Conservation (phyloP, 2,888 invertebrate genomes). For the Elegia similella region DNA sequence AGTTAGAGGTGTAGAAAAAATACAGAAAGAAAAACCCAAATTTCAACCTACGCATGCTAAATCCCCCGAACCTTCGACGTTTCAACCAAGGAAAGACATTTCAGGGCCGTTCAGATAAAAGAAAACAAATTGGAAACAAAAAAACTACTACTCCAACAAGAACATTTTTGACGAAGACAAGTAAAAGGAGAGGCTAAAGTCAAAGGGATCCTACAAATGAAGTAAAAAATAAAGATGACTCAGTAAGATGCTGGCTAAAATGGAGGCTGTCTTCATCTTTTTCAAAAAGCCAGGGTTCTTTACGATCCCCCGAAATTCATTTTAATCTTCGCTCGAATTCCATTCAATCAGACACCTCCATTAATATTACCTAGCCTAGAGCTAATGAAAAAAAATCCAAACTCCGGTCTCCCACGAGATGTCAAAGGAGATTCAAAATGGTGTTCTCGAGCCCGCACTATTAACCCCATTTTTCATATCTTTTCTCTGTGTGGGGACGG, state of each 20-base stretch:
- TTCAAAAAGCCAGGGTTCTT: neutral
- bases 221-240: neutral
- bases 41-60: neutral
- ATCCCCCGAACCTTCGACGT: neutral
- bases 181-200: neutral
- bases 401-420: neutral
- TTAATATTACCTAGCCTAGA: too few relatives aligned
- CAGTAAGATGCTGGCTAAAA: neutral
- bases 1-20: constrained; percentile 2
- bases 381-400: neutral
- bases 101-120: too few relatives aligned
- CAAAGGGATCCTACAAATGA: neutral
- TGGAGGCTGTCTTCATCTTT: neutral
- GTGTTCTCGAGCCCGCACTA: neutral
- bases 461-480: neutral
- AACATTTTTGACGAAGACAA: neutral
- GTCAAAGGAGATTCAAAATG: neutral
- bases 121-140: neutral
- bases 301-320: neutral
- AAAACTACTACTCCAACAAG: neutral
- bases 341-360: too few relatives aligned
- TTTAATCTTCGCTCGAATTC: too few relatives aligned
- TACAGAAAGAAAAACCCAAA: neutral
- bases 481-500: too few relatives aligned
- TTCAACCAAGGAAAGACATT: neutral